Evolutionary conservation across 2,797 vertebrate genomes (phyloP), one percentile per base, ranked within the genome.

Genomic region (Rousettus madagascariensis): DNA sequence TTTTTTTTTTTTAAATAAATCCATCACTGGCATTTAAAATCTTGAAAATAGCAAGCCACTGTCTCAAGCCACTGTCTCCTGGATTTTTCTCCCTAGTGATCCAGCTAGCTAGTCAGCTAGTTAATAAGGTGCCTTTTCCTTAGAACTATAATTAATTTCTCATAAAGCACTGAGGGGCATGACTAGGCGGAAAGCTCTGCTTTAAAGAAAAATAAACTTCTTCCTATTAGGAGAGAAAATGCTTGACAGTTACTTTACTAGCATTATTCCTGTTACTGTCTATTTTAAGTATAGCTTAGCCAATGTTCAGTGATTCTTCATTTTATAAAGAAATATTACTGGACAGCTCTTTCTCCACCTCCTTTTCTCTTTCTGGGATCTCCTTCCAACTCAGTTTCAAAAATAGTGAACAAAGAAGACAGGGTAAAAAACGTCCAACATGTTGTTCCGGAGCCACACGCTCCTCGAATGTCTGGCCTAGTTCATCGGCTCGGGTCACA

Each of bases 181-280:
- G 78, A 97, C 77, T 86, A 96, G 49, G 92, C 92, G 96, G 59
- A 95, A 95, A 83, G 61, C 78, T 96, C n/a, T 66, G 22, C 46
- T 91, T 53, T 5, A 16, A 68, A 78, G 33, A 74, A 22, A 20
- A 30, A 78, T 38, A 38, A 72, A 71, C n/a, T 2, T n/a, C 9
- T 1, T 72, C 16, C 41, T 68, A 33, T 87, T 59, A 55, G 15
- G 24, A 87, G 22, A 95, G 26, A 30, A 83, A 26, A 46, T 90
- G 41, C 33, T 30, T 92, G 33, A 8, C 16, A 68, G 33, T 83
- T 61, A 53, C 33, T 65, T 74, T 86, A 63, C 87, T 72, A 74
- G 28, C 3, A 41, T 93, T 68, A 59, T 74, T 86, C 36, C 9
- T 61, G 55, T 43, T 91, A 61, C 30, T 28, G 16, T 65, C 41